These are phyloP conservation scores for Sebastes itinus DNA, from an alignment of 2,797 vertebrate species.

Conservation along the genomic window DNA sequence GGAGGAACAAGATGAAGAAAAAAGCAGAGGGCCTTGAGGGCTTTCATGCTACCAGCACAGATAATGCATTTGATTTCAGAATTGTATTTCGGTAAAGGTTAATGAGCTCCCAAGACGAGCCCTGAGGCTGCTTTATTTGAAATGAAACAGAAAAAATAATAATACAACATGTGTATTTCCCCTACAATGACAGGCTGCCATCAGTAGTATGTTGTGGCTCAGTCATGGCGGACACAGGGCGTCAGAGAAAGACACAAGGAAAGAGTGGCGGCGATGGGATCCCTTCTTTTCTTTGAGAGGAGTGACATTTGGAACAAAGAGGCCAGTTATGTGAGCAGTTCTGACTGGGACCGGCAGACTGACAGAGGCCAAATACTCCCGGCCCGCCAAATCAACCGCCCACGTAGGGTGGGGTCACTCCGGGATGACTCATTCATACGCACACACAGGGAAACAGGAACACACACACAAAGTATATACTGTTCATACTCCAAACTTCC, in stretches of 20 bases:
- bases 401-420: constrained; percentile 84
- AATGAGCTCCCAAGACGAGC: constrained; percentile 1
- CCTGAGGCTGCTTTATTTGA: constrained; percentile 1
- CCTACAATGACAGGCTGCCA: background rate
- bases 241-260: constrained; percentile 30
- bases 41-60: background rate
- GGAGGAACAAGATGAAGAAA: background rate
- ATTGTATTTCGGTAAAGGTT: background rate
- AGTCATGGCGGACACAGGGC: constrained; percentile 1
- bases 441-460: constrained; percentile 13
- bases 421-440: constrained; percentile 78
- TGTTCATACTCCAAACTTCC: constrained; percentile 38
- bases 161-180: background rate
- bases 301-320: constrained; percentile 87
- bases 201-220: constrained; percentile 1
- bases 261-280: constrained; percentile 43
- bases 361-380: constrained; percentile 79
- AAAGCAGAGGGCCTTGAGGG: background rate
- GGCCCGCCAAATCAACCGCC: constrained; percentile 78
- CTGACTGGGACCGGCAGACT: constrained; percentile 77
- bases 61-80: background rate
- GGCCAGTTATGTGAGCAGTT: constrained; percentile 80
- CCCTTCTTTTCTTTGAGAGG: constrained; percentile 62
- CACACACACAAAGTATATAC: constrained; percentile 22
- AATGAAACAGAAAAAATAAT: background rate